Evolutionary conservation across 2,888 invertebrate genomes (phyloP), one percentile per base, ranked within the genome.

Genomic region (Orthosia gothica): DNA sequence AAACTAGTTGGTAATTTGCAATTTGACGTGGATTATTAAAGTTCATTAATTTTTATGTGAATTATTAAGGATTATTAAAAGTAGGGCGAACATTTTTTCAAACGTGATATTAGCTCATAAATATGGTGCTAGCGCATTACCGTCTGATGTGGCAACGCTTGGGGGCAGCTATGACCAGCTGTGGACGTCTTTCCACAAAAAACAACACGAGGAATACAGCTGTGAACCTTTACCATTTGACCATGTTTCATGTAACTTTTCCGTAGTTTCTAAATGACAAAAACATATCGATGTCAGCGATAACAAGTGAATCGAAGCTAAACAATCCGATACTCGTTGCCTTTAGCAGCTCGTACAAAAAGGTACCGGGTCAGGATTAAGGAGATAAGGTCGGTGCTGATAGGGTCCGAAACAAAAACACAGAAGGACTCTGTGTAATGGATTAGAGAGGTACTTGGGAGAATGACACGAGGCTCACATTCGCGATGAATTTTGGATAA

Each of bases 361-460:
- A 76, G 80, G 76, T 67, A 45, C 23, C 32, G n/a, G 15, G 47
- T 18, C n/a, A 79, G 79, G 70, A 76, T 79, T 70, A 70, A 45
- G 13, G 18, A 79, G 58, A 80, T 80, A 76, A 67, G 67, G 67
- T 76, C 58, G 59, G 54, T 32, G 45, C 20, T 67, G 67, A 80
- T 80, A 80, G 67, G 79, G 70, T 71, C 16, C 32, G 54, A 55
- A 79, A 71, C 76, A 71, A 80, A 80, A 76, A 80, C 80, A 80
- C 52, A 26, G 52, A 50, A 57, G 49, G 23, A 69, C 79, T 49
- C 18, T 12, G 65, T 52, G 61, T 74, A 69, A 79, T 70, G 79
- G 75, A 79, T 79, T 66, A 66, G 66, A 26, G n/a, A 50, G 45
- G 58, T 64, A 52, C 54, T 74, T 55, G 20, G 23, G 49, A 13